These are phyloP conservation scores for Sphaerophoria taeniata DNA, from an alignment of 2,888 invertebrate species.

Conservation along the genomic window DNA sequence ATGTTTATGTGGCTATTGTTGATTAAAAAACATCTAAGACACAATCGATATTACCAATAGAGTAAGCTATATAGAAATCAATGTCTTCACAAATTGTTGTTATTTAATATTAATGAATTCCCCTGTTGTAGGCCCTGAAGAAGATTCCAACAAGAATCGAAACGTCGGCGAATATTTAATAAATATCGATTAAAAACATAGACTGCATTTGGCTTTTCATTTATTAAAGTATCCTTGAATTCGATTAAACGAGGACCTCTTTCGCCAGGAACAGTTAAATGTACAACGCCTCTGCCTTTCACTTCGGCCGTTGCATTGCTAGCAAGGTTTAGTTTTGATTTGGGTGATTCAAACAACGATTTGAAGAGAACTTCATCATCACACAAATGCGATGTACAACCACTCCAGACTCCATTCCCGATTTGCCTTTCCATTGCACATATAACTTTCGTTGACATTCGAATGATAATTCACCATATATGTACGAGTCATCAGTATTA, in stretches of 20 bases:
- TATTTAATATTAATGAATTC: no score
- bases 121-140: no score
- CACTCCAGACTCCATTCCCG: not conserved
- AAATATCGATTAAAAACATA: no score
- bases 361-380: not conserved
- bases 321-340: no score
- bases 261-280: conserved; percentile 6
- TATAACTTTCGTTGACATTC: not conserved
- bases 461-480: not conserved
- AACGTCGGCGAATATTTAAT: no score
- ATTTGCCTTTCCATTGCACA: not conserved
- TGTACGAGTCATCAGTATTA: not conserved
- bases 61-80: no score
- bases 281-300: conserved; percentile 1
- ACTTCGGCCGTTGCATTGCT: not conserved
- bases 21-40: no score
- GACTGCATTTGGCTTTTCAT: no score
- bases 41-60: no score
- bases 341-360: not conserved
- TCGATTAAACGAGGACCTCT: not conserved
- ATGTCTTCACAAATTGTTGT: no score
- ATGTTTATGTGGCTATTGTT: no score
- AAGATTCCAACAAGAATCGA: no score
- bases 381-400: not conserved
- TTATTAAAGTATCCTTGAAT: conserved; percentile 1